Conservation (phyloP, 1,140 invertebrate species). For the Cheumatopsyche charites region DNA sequence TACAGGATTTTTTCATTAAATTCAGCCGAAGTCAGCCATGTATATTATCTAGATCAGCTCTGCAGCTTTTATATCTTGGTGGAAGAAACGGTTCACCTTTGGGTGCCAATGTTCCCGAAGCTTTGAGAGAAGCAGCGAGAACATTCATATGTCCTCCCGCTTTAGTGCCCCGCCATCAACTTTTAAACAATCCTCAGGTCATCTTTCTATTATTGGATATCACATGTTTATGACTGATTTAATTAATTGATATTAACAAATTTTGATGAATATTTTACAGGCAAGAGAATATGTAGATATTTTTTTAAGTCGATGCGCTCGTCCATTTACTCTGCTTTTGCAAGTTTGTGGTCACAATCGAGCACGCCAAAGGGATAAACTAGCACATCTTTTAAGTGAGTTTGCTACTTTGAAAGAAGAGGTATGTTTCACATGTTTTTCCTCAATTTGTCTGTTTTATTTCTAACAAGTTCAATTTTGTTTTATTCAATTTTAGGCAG, state of each 20-base stretch:
- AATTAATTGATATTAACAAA: constrained; percentile 6
- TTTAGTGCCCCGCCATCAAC: constrained; percentile 71
- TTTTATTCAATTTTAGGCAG: constrained; percentile 69
- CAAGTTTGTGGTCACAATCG: constrained; percentile 94
- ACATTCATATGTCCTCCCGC: constrained; percentile 88
- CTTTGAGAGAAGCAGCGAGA: constrained; percentile 80
- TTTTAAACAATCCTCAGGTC: constrained; percentile 69
- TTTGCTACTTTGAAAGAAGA: constrained; percentile 93
- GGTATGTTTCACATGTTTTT: constrained; percentile 58
- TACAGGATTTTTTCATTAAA: constrained; percentile 92
- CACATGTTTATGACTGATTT: too few relatives aligned
- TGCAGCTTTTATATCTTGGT: constrained; percentile 80
- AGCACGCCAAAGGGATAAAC: constrained; percentile 91
- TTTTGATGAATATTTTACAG: constrained; percentile 52
- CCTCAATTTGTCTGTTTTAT: constrained; percentile 3
- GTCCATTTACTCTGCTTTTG: constrained; percentile 85
- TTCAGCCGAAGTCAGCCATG: constrained; percentile 90
- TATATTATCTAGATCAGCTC: constrained; percentile 90
- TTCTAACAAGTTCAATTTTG: constrained; percentile 6
- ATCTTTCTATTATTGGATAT: constrained; percentile 8
- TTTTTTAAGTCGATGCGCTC: constrained; percentile 86
- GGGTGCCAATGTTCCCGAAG: constrained; percentile 38
- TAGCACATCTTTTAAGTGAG: constrained; percentile 84
- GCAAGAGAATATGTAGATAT: constrained; percentile 87
- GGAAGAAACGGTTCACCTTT: constrained; percentile 42